phyloP scores from a whole-genome alignment of 2,113 vertebrate species.

The Lepus timidus region DNA sequence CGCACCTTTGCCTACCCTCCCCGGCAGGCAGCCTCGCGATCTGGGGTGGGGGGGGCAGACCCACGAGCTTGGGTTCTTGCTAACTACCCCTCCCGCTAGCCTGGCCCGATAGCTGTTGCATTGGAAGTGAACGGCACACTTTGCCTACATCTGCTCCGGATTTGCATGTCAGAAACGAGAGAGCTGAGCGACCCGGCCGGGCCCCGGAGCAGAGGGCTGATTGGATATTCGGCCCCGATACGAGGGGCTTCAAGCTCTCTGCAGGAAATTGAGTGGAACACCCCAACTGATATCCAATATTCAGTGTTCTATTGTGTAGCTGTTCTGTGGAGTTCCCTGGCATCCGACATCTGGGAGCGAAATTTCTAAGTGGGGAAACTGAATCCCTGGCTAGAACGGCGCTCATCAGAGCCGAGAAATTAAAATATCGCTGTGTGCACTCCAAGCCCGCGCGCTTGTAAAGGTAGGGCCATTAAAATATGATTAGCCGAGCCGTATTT shows the following conservation, averaged over 20 bases:
- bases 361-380: conserved; percentile 85
- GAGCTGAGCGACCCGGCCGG: conserved; percentile 82
- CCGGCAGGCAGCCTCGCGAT: too few species aligned
- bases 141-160: conserved; percentile 91
- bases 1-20: fast-evolving
- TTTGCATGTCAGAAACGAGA: conserved; percentile 90
- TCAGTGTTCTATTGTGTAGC: conserved; percentile 86
- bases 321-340: conserved; percentile 83
- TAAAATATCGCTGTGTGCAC: conserved; percentile 85
- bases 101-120: conserved; percentile 58
- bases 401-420: conserved; percentile 89
- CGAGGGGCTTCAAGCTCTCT: conserved; percentile 88
- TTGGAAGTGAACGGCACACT: conserved; percentile 82
- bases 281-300: conserved; percentile 90
- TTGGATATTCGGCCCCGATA: conserved; percentile 86
- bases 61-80: background rate
- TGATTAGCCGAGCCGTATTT: conserved; percentile 87
- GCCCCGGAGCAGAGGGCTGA: conserved; percentile 84
- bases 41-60: background rate
- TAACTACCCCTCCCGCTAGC: background rate
- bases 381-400: conserved; percentile 87
- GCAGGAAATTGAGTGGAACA: conserved; percentile 93
- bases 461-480: conserved; percentile 89
- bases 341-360: conserved; percentile 88
- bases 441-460: conserved; percentile 77